Conservation (phyloP, 2,888 invertebrate genomes). For the Agapetus fuscipes region DNA sequence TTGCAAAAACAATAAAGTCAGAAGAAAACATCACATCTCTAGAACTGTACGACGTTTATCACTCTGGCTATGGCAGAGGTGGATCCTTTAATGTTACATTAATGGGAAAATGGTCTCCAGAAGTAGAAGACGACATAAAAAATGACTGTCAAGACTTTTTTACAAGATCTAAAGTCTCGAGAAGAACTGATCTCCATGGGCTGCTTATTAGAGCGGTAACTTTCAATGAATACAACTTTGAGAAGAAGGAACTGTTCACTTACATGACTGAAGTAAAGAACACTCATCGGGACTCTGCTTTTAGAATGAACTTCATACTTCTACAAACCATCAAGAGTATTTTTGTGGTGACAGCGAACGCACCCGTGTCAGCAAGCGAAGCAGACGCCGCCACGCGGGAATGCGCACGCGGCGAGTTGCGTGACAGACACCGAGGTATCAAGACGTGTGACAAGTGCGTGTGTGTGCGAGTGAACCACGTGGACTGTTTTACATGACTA, state of each 20-base stretch:
- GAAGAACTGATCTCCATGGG: conserved; percentile 12
- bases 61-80: conserved; percentile 29
- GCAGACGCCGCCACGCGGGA: no score
- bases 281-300: conserved; percentile 14
- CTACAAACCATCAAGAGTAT: no score
- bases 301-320: conserved; percentile 17
- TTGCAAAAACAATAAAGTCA: conserved; percentile 7
- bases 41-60: conserved; percentile 29
- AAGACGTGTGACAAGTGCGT: no score
- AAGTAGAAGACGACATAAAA: background rate
- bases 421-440: no score
- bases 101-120: conserved; percentile 15
- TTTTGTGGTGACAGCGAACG: no score
- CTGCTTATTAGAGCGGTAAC: conserved; percentile 13
- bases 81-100: conserved; percentile 29
- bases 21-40: conserved; percentile 2
- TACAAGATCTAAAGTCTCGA: conserved; percentile 7
- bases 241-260: conserved; percentile 2
- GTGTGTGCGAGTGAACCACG: no score
- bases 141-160: conserved; percentile 6
- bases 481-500: no score
- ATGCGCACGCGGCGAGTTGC: no score
- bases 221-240: conserved; percentile 8
- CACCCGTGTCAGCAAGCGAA: no score
- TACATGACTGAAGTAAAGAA: conserved; percentile 14